phyloP scores from a whole-genome alignment of 2,797 vertebrate genomes.

The Eulemur mongoz region DNA sequence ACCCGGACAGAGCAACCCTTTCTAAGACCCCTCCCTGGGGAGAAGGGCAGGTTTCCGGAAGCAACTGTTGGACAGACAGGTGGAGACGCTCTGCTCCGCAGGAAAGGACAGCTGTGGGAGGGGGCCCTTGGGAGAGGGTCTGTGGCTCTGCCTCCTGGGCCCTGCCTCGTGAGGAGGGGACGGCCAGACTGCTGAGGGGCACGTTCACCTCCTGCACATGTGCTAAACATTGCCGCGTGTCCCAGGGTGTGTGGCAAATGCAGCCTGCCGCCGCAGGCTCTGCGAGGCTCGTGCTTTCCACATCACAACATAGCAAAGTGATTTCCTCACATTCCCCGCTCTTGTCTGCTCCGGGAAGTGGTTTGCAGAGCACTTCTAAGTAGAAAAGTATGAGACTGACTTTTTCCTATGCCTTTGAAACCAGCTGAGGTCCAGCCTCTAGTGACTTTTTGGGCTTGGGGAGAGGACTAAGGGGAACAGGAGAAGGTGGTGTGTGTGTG shows the following conservation, averaged over 20 bases:
- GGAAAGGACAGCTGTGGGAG: neutral
- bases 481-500: neutral
- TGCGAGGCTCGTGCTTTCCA: slow-evolving; percentile 35
- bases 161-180: neutral
- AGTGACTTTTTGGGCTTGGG: neutral
- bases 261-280: neutral
- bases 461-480: neutral
- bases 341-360: slow-evolving; percentile 66
- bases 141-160: neutral
- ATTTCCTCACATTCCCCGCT: slow-evolving; percentile 65
- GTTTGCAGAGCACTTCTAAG: slow-evolving; percentile 69
- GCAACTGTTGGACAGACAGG: slow-evolving; percentile 54
- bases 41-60: slow-evolving; percentile 17
- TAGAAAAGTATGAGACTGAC: slow-evolving; percentile 48
- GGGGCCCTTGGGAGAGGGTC: neutral
- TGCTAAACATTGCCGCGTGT: neutral
- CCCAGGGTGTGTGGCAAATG: neutral
- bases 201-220: neutral
- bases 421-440: slow-evolving; percentile 37
- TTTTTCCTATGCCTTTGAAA: slow-evolving; percentile 49
- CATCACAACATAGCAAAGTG: slow-evolving; percentile 64
- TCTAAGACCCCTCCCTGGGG: neutral
- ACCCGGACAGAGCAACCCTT: neutral
- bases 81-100: neutral
- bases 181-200: neutral